Evolutionary conservation across 2,113 vertebrate species (phyloP).

Genomic region (Phainopepla nitens): DNA sequence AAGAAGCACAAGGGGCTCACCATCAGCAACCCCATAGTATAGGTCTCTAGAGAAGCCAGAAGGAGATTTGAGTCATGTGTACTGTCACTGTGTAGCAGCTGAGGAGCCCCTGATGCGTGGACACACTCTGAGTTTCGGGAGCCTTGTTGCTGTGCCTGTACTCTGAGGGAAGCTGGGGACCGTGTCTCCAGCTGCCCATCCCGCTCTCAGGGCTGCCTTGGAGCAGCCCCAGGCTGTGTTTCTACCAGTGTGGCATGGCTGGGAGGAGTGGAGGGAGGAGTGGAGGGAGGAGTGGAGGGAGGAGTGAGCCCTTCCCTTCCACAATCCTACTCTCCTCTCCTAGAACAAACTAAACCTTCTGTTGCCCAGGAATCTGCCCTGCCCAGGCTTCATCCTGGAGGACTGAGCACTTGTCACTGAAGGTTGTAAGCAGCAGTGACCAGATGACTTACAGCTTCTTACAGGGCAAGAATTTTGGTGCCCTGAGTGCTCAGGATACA

Average conservation of each 20-base stretch:
- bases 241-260: too few relatives aligned
- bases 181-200: accelerated
- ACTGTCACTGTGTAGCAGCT: background rate
- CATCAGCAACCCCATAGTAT: accelerated
- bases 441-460: background rate
- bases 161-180: background rate
- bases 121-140: background rate
- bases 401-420: background rate
- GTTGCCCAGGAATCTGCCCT: background rate
- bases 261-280: background rate
- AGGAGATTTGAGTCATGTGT: background rate
- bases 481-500: background rate
- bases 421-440: background rate
- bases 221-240: background rate
- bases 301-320: accelerated
- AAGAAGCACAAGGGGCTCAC: background rate
- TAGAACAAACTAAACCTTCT: background rate
- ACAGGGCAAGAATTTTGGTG: background rate
- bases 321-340: background rate
- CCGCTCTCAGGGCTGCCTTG: background rate
- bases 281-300: background rate
- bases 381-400: background rate
- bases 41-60: background rate
- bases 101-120: background rate
- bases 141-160: accelerated